Evolutionary conservation across 2,888 invertebrate species (phyloP).

Genomic region (Chouioia cunea): DNA sequence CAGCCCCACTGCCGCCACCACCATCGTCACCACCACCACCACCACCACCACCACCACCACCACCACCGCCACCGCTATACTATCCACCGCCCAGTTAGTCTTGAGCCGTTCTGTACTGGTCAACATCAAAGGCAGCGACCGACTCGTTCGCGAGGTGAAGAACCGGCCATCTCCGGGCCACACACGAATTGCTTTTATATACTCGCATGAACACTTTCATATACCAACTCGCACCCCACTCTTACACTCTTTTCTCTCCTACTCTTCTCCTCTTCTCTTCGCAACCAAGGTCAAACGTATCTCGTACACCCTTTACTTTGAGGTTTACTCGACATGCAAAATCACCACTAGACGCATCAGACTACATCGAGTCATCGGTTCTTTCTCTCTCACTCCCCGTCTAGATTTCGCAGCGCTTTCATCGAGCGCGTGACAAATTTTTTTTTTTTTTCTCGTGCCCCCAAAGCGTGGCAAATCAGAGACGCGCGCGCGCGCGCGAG

Average conservation of each 20-base stretch:
- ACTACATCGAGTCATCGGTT: too few species aligned
- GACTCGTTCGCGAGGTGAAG: constrained; percentile 68
- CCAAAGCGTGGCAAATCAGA: constrained; percentile 52
- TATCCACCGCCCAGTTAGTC: constrained; percentile 60
- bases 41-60: constrained; percentile 38
- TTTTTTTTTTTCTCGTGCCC: neutral
- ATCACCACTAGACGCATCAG: too few species aligned
- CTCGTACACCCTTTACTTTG: too few species aligned
- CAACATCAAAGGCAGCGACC: constrained; percentile 68
- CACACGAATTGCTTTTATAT: constrained; percentile 69
- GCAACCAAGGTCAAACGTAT: constrained; percentile 44
- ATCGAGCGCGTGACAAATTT: constrained; percentile 48
- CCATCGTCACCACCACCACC: constrained; percentile 41
- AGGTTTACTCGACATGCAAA: too few species aligned
- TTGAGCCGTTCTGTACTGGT: constrained; percentile 36
- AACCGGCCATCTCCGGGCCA: constrained; percentile 69
- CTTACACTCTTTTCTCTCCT: too few species aligned
- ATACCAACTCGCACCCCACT: too few species aligned
- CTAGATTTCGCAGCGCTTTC: constrained; percentile 52
- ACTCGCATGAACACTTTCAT: constrained; percentile 64
- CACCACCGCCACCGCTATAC: constrained; percentile 53
- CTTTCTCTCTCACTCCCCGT: too few species aligned
- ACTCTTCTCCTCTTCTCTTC: too few species aligned
- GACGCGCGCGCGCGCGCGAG: constrained; percentile 44
- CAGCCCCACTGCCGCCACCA: too few species aligned